Evolutionary conservation across 1,140 invertebrate species (phyloP), one percentile per base, ranked within the genome.

Genomic region (Trichogramma pretiosum): DNA sequence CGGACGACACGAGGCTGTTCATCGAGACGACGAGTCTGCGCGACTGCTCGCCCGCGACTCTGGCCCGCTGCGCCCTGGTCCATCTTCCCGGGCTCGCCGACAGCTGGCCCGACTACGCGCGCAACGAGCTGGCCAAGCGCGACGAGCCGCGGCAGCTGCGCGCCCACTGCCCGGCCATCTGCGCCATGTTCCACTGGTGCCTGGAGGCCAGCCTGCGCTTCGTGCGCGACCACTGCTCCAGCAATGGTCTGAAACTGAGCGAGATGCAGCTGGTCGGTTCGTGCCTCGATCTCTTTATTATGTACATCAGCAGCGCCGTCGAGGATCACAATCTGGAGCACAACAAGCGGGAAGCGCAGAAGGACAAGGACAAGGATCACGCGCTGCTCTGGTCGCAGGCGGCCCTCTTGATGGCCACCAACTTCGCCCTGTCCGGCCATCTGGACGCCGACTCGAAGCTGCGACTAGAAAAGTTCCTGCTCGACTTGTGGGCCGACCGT

Each of bases 31-130:
- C 75, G 64, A 76, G 80, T 64, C 59, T 84, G 11, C 58, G 72
- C 21, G 57, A 76, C 54, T 66, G 64, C 3, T 76, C 76, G n/a
- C 83, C 83, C 40, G 76, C 79, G 16, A 78, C 77, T 11, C 73
- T 84, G 37, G 75, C 79, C 50, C 72, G 77, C 9, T 85, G 82
- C 64, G 80, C 79, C 40, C 80, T 84, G 70, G 75, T 85, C 47
- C 78, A 82, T 30, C 26, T 30, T 9, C n/a, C n/a, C n/a, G n/a
- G n/a, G n/a, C n/a, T n/a, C n/a, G n/a, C n/a, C n/a, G n/a, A n/a
- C n/a, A n/a, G n/a, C n/a, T n/a, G n/a, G n/a, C n/a, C n/a, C n/a
- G n/a, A n/a, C n/a, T n/a, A n/a, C n/a, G n/a, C n/a, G n/a, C n/a
- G n/a, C n/a, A n/a, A n/a, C n/a, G n/a, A n/a, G n/a, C n/a, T n/a